A percentile compares a stretch with the other conserved stretches of the same genome.
phyloP scores from a whole-genome alignment of 92 coral and sea anemone species.

The Chrysogorgia sp. region DNA sequence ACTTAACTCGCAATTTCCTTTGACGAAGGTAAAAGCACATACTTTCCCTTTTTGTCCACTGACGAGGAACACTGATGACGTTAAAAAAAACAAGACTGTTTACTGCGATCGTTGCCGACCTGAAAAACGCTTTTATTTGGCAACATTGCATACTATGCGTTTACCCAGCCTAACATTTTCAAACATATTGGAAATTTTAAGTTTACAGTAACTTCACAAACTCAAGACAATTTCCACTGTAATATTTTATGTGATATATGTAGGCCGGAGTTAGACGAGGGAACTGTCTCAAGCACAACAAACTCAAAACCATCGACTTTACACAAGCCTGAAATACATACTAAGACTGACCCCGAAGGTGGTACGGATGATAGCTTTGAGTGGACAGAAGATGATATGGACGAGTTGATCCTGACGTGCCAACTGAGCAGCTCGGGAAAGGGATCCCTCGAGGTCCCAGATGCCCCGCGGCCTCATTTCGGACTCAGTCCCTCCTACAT shows the following conservation, averaged over 20 bases:
- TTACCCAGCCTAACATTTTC: too few species aligned
- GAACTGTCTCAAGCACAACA: background rate
- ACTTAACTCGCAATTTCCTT: too few species aligned
- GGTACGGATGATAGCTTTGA: slow-evolving; percentile 23
- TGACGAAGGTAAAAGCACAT: too few species aligned
- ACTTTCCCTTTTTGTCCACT: too few species aligned
- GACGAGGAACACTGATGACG: too few species aligned
- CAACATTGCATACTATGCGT: too few species aligned
- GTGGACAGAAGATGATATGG: slow-evolving; percentile 48
- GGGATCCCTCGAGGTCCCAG: slow-evolving; percentile 39
- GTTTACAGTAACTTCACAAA: too few species aligned
- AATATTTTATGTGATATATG: background rate
- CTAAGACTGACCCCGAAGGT: slow-evolving; percentile 10
- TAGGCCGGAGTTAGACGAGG: background rate
- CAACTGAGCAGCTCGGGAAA: slow-evolving; percentile 42
- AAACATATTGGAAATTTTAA: too few species aligned
- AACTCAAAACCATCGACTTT: background rate
- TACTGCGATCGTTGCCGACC: too few species aligned
- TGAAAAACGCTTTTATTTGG: too few species aligned
- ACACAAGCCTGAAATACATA: background rate
- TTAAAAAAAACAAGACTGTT: too few species aligned
- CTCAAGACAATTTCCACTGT: too few species aligned
- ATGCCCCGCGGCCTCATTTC: slow-evolving; percentile 8
- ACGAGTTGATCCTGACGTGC: slow-evolving; percentile 39
- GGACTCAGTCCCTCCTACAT: slow-evolving; percentile 33